Evolutionary conservation across 2,113 vertebrate species (phyloP).

Genomic region (Mohoua ochrocephala): DNA sequence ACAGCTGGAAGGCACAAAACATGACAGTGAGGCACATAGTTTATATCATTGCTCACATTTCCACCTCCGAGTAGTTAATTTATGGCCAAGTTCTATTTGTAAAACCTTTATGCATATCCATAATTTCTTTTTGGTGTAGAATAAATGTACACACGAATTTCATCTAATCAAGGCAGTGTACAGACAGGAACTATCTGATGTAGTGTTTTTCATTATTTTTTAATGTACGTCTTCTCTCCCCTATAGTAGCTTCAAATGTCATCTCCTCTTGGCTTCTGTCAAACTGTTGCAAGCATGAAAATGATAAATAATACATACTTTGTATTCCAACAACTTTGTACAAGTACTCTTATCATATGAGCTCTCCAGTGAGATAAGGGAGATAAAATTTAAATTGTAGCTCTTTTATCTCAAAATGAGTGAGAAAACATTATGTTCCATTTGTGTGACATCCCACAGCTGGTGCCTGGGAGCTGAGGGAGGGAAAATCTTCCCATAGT

Average conservation of each 20-base stretch:
- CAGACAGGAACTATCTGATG: too few relatives aligned
- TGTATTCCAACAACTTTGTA: neutral
- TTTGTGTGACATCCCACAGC: neutral
- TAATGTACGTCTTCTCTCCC: neutral
- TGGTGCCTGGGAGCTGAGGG: neutral
- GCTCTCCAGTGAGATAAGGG: neutral
- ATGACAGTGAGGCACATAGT: too few relatives aligned
- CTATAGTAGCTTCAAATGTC: neutral
- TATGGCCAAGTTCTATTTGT: too few relatives aligned
- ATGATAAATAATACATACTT: constrained; percentile 16
- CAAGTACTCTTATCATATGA: neutral
- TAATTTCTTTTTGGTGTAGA: too few relatives aligned
- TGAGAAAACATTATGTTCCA: neutral
- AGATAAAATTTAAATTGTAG: constrained; percentile 9
- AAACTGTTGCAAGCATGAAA: neutral
- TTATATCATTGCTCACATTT: too few relatives aligned
- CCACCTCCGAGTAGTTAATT: too few relatives aligned
- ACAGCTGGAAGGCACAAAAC: too few relatives aligned
- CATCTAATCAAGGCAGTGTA: too few relatives aligned
- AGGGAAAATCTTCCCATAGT: neutral
- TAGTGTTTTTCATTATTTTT: too few relatives aligned
- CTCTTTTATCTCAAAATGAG: neutral
- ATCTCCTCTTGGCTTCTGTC: neutral
- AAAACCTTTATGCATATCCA: too few relatives aligned
- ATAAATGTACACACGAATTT: too few relatives aligned